Evolutionary conservation across 2,797 vertebrate species (phyloP).

Genomic region (Melanotaenia nigrans): DNA sequence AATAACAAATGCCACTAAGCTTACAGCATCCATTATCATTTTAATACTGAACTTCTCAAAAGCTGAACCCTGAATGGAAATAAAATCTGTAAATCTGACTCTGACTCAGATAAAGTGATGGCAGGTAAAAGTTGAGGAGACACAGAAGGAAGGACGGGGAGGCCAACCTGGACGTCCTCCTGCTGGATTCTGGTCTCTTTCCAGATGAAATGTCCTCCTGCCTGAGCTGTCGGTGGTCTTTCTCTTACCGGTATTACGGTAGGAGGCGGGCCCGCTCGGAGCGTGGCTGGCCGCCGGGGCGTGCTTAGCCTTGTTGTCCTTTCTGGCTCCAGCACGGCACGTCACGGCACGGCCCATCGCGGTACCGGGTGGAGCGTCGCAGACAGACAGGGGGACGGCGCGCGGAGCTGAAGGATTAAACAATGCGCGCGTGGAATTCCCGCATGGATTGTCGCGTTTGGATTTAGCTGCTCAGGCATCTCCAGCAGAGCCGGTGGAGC

Average conservation of each 20-base stretch:
- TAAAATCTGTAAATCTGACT: too few relatives aligned
- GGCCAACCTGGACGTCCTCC: too few relatives aligned
- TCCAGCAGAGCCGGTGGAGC: neutral
- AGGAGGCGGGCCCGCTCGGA: conserved; percentile 43
- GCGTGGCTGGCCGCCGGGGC: conserved; percentile 56
- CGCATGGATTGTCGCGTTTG: neutral
- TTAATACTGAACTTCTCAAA: too few relatives aligned
- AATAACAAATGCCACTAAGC: too few relatives aligned
- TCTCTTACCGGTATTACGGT: conserved; percentile 48
- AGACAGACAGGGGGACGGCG: neutral
- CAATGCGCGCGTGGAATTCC: neutral
- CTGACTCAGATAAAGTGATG: too few relatives aligned
- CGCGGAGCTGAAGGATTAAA: neutral
- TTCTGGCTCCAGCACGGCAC: conserved; percentile 12
- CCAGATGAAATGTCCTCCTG: too few relatives aligned
- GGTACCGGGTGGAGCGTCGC: conserved; percentile 10
- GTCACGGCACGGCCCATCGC: neutral
- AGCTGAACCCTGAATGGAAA: too few relatives aligned
- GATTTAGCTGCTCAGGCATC: conserved; percentile 34
- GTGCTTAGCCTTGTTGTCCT: conserved; percentile 45
- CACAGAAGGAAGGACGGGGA: too few relatives aligned
- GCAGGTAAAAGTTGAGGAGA: too few relatives aligned
- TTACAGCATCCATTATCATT: too few relatives aligned
- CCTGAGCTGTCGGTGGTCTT: too few relatives aligned
- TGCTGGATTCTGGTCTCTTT: too few relatives aligned